Evolutionary conservation across 2,888 invertebrate species (phyloP).

Genomic region (Tetragonula carbonaria): DNA sequence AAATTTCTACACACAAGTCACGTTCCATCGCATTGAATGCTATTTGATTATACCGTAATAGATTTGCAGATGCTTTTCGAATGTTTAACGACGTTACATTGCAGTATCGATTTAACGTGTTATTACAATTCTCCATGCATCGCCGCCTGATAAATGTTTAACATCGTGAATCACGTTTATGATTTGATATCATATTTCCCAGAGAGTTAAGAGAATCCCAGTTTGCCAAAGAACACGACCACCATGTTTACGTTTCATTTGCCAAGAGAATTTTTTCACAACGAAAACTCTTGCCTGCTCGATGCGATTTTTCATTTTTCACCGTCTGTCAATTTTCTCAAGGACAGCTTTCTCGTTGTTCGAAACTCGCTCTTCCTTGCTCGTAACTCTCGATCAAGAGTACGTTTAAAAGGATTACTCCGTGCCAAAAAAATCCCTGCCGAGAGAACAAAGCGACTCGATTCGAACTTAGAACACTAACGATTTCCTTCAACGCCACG

Average conservation of each 20-base stretch:
- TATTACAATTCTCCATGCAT: background rate
- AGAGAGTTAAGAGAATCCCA: too few relatives aligned
- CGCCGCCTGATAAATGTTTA: too few relatives aligned
- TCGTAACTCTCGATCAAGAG: background rate
- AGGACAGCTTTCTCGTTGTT: background rate
- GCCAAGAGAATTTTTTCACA: background rate
- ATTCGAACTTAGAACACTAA: background rate
- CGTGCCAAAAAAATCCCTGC: background rate
- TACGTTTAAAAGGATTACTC: background rate
- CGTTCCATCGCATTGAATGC: constrained; percentile 34
- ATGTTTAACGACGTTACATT: background rate
- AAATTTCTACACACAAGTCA: constrained; percentile 26
- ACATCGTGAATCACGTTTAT: background rate
- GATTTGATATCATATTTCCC: too few relatives aligned
- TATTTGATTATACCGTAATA: constrained; percentile 31
- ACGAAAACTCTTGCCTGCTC: background rate
- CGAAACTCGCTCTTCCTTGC: background rate
- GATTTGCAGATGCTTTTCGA: constrained; percentile 8
- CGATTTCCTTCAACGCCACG: background rate
- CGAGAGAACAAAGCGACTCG: background rate
- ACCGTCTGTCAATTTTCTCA: background rate
- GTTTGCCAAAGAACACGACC: background rate
- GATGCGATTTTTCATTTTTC: background rate
- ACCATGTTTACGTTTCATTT: background rate
- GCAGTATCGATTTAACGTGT: background rate